These are phyloP conservation scores for Cebuella pygmaea DNA, from an alignment of 2,797 vertebrate species.

Conservation along the genomic window DNA sequence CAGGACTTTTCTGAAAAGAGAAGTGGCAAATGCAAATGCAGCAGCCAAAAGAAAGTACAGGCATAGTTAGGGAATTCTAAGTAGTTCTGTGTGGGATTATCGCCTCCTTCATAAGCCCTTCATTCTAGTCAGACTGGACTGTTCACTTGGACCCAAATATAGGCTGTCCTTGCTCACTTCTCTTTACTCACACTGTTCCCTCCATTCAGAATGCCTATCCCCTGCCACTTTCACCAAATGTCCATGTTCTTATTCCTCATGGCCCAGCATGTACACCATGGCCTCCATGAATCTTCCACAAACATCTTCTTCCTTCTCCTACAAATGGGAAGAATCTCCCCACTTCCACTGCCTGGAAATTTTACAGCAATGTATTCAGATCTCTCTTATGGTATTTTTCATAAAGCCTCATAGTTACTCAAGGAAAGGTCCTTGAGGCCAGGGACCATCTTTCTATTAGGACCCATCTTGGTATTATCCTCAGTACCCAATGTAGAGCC, in stretches of 20 bases:
- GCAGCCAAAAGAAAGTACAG: neutral
- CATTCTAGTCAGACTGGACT: neutral
- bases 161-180: neutral
- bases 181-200: neutral
- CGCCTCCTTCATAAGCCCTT: neutral
- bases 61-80: neutral
- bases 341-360: neutral
- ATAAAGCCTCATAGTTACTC: neutral
- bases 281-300: neutral
- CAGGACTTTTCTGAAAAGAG: neutral
- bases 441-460: neutral
- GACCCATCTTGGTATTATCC: neutral
- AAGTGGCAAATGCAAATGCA: neutral
- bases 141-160: neutral
- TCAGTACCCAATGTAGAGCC: neutral
- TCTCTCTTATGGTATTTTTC: neutral
- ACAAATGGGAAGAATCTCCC: neutral
- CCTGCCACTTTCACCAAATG: neutral
- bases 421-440: neutral
- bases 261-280: neutral
- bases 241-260: neutral
- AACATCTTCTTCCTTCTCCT: neutral
- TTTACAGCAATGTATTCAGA: neutral
- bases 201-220: neutral
- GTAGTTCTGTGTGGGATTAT: neutral